Evolutionary conservation across 2,797 vertebrate genomes (phyloP).

Genomic region (Oreortyx pictus): DNA sequence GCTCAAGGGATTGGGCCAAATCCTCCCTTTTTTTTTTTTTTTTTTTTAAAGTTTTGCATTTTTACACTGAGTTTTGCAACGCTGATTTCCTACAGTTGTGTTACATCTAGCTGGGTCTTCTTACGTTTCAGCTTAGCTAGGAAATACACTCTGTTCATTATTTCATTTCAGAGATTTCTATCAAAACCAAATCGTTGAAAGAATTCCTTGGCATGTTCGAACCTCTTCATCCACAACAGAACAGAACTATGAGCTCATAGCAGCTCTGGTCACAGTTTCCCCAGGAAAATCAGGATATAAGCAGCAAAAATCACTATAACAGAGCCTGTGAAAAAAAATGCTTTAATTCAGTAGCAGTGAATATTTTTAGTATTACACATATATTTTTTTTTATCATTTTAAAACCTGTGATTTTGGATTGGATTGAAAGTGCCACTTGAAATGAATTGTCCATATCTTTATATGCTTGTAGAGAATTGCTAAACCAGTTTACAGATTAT

Average conservation of each 20-base stretch:
- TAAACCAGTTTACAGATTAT: neutral
- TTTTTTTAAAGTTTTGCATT: neutral
- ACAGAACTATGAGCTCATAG: neutral
- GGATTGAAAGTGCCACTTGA: neutral
- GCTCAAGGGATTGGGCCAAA: neutral
- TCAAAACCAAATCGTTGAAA: neutral
- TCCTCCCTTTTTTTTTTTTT: neutral
- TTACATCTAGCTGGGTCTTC: neutral
- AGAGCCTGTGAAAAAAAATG: neutral
- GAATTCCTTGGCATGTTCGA: neutral
- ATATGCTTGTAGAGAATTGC: conserved; percentile 10
- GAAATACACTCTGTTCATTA: neutral
- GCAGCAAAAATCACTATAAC: neutral
- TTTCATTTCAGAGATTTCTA: neutral
- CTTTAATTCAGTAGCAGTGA: neutral
- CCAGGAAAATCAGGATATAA: neutral
- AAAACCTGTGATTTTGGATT: neutral
- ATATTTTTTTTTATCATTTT: neutral
- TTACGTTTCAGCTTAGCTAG: neutral
- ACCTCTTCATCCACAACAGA: neutral
- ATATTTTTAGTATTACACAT: neutral
- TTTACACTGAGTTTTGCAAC: neutral
- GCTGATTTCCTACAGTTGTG: neutral
- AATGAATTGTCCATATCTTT: neutral
- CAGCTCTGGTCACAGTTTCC: neutral